phyloP scores from a whole-genome alignment of 2,888 invertebrate species.

The Orthosia gothica region DNA sequence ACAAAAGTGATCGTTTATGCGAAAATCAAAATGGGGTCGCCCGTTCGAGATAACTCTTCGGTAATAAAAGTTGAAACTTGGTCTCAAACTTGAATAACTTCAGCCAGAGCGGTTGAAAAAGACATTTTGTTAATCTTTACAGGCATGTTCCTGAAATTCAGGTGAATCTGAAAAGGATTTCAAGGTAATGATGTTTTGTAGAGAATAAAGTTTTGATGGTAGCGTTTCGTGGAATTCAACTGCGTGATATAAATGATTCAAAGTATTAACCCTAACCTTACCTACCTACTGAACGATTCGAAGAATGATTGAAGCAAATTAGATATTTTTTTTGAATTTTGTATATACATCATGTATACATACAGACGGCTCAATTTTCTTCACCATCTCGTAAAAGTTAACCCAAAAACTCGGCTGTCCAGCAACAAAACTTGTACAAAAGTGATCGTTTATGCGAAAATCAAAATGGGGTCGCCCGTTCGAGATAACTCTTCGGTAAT shows the following conservation, averaged over 20 bases:
- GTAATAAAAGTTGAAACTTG: conserved; percentile 61
- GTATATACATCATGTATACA: no score
- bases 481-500: conserved; percentile 59
- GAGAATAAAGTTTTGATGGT: conserved; percentile 1
- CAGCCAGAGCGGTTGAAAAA: conserved; percentile 32
- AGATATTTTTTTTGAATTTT: no score
- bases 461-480: conserved; percentile 49
- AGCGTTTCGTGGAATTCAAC: not conserved
- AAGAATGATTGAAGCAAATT: not conserved
- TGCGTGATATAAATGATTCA: not conserved
- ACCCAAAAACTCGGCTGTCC: conserved; percentile 43
- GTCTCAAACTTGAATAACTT: conserved; percentile 43
- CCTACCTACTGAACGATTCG: not conserved
- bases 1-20: conserved; percentile 60
- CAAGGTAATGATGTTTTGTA: not conserved
- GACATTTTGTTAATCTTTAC: conserved; percentile 52
- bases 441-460: conserved; percentile 59
- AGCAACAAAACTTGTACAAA: conserved; percentile 54
- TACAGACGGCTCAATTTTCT: conserved; percentile 5
- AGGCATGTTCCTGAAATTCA: conserved; percentile 23
- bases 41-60: conserved; percentile 53
- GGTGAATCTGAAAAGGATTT: conserved; percentile 23
- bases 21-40: conserved; percentile 54
- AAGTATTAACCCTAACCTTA: not conserved
- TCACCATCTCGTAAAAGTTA: conserved; percentile 22